phyloP scores from a whole-genome alignment of 2,888 invertebrate genomes.

The Eudasyphora cyanicolor region DNA sequence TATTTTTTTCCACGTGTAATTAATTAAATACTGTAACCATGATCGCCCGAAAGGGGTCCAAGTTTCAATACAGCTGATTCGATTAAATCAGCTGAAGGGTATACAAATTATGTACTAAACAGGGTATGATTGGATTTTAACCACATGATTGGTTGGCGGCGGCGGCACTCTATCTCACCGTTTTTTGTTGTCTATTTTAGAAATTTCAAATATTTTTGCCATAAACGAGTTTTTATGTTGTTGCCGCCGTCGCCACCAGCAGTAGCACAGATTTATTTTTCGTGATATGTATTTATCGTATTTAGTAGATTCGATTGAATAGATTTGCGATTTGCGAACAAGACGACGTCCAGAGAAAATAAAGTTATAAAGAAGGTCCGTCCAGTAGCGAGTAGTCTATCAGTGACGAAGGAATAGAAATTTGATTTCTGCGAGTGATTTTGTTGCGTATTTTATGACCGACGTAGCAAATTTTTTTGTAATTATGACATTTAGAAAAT shows the following conservation, averaged over 20 bases:
- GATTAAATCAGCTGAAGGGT: neutral
- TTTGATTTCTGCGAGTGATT: no score
- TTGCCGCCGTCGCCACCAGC: neutral
- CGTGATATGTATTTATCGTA: slow-evolving; percentile 3
- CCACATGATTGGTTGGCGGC: neutral
- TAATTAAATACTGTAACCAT: no score
- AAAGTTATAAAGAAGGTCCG: no score
- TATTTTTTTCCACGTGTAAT: no score
- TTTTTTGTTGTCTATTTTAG: neutral
- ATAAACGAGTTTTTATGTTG: neutral
- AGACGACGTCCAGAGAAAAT: neutral
- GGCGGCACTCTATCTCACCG: no score
- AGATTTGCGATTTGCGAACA: neutral
- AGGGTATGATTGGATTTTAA: neutral
- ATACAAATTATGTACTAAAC: neutral
- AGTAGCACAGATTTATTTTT: neutral
- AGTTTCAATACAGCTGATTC: neutral
- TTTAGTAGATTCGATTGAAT: slow-evolving; percentile 22
- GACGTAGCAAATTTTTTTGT: no score
- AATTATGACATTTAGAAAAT: no score
- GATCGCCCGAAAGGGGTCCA: neutral
- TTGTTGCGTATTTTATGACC: no score
- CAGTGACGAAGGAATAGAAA: no score
- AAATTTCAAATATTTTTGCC: neutral
- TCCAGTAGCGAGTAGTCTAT: no score